Conservation (phyloP, 2,888 invertebrate genomes). For the Machimus rusticus region DNA sequence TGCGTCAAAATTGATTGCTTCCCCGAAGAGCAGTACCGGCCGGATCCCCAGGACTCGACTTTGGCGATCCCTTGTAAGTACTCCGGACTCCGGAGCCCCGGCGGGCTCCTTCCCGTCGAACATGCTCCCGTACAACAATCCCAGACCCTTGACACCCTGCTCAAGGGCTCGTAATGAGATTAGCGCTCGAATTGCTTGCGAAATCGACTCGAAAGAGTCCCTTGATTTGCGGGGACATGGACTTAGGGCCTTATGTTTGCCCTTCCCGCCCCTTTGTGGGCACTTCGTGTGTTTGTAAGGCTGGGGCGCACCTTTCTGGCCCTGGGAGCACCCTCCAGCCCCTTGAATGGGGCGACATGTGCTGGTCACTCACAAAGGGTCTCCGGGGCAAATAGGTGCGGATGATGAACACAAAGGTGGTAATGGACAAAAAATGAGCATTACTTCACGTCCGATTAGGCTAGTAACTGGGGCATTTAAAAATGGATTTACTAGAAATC, state of each 20-base stretch:
- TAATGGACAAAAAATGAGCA: conserved; percentile 5
- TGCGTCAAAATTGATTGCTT: conserved; percentile 90
- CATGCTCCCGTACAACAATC: neutral
- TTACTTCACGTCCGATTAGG: conserved; percentile 9
- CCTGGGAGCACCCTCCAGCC: neutral
- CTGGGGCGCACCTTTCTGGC: neutral
- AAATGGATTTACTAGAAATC: neutral
- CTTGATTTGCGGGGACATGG: neutral
- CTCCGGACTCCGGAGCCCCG: no score
- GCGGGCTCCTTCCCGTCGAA: neutral
- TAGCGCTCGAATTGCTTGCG: neutral
- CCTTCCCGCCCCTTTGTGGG: neutral
- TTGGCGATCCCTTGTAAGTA: conserved; percentile 91
- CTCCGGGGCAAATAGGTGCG: neutral
- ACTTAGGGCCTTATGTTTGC: neutral
- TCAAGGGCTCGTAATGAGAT: neutral
- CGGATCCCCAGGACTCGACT: conserved; percentile 90
- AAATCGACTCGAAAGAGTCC: neutral
- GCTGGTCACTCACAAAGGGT: neutral
- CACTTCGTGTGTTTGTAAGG: neutral
- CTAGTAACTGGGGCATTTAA: conserved; percentile 22
- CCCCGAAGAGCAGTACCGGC: conserved; percentile 83
- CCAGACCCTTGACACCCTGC: neutral
- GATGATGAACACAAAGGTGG: conserved; percentile 8
- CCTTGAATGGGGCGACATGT: neutral